Conservation (phyloP, 1,140 invertebrate genomes). For the Ceratosolen solmsi region DNA sequence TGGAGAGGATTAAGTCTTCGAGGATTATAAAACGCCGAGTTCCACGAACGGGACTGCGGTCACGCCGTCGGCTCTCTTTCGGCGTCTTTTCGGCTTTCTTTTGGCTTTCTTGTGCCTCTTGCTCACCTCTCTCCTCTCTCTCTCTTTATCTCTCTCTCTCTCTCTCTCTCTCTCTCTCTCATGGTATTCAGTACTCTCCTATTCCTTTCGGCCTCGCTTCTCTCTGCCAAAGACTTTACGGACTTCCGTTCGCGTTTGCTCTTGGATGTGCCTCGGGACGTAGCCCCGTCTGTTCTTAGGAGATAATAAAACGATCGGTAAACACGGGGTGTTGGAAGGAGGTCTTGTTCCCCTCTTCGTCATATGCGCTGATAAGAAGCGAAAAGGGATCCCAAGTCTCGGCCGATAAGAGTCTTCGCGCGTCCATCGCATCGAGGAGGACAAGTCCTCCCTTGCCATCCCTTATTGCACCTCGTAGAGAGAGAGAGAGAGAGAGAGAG, state of each 20-base stretch:
- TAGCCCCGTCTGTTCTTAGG: no score
- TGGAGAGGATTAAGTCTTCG: conserved; percentile 49
- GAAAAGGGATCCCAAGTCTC: not conserved
- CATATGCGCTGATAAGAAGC: not conserved
- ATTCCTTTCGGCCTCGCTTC: no score
- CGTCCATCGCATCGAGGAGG: not conserved
- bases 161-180: no score
- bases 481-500: no score
- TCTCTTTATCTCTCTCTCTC: not conserved
- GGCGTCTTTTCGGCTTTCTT: no score
- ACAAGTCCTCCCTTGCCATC: no score
- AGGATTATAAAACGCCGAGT: conserved; percentile 46
- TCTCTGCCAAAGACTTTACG: not conserved
- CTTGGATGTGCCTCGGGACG: not conserved
- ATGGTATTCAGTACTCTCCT: no score
- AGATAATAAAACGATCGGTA: not conserved
- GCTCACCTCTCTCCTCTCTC: no score
- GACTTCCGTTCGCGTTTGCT: not conserved
- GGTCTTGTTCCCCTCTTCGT: not conserved
- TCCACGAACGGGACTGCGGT: conserved; percentile 39
- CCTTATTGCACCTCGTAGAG: no score
- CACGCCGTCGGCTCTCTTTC: no score
- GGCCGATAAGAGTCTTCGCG: not conserved
- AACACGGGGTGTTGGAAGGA: not conserved
- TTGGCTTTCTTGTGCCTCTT: no score